Evolutionary conservation across 2,888 invertebrate species (phyloP), one percentile per base, ranked within the genome.

Genomic region (Epinotia bilunana): DNA sequence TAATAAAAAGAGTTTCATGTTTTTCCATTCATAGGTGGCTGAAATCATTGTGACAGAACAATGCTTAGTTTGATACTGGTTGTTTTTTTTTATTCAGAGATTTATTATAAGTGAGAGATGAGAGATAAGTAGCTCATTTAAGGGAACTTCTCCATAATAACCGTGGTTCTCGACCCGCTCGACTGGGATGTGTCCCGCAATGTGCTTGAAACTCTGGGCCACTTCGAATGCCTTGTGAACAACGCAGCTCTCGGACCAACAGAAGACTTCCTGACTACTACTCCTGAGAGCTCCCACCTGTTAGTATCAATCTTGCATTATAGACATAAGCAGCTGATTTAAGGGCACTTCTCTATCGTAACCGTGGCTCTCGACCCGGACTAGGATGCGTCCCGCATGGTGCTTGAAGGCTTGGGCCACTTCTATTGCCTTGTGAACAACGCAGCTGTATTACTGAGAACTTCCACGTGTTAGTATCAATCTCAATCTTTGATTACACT

Each of bases 351-450:
- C 23, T 83, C 85, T 0, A 95, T 97, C 58, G 86, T 94, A 78
- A 94, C 92, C 0, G 86, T 97, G 7, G 87, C 92, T 43, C 94
- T 95, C 0, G 97, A 98, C 86, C 84, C 88, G 16, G 91, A 97
- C 81, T 98, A 97, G 97, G 87, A 95, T 0, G 92, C 90, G 60
- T 96, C 97, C 0, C 94, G 95, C 74, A 84, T 91, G 70, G 94
- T 80, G 60, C 74, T 79, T 33, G 85, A 90, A 61, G 87, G 95
- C 3, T 90, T 96, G 12, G 95, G 95, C 0, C 87, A 88, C 28
- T 93, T 97, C 65, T 96, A 98, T 88, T 93, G 96, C 11, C 86
- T 98, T 11, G 97, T 98, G 0, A 98, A 98, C 84, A 98, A 98
- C 91, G 98, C 98, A 0, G 98, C 95, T 0, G 89, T 96, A 95